These are phyloP conservation scores for Phenganax marumi DNA, from an alignment of 92 coral and sea anemone genomes.

Conservation along the genomic window DNA sequence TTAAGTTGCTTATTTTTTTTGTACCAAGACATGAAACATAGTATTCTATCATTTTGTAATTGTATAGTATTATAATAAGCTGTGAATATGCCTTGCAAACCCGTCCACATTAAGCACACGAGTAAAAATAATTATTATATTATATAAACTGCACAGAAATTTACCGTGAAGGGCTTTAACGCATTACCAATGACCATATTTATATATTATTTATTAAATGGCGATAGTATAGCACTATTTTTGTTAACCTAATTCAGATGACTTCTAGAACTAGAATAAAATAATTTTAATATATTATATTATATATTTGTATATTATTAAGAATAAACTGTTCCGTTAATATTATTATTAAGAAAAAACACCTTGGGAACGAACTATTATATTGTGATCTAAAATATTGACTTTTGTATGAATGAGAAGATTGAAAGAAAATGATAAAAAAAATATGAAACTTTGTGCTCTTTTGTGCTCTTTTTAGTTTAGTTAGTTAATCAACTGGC, in stretches of 20 bases:
- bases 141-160: constrained; percentile 31
- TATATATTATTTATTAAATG: constrained; percentile 49
- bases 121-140: constrained; percentile 25
- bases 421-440: background rate
- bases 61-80: constrained; percentile 38
- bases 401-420: constrained; percentile 14
- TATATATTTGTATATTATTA: constrained; percentile 42
- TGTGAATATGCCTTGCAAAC: constrained; percentile 44
- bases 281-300: constrained; percentile 49
- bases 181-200: constrained; percentile 45
- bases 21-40: constrained; percentile 7
- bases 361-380: constrained; percentile 13
- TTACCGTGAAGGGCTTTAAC: constrained; percentile 24
- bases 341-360: constrained; percentile 17
- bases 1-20: constrained; percentile 30
- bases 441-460: constrained; percentile 2
- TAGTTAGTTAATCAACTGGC: background rate
- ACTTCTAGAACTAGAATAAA: constrained; percentile 40
- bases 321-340: constrained; percentile 40
- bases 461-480: background rate
- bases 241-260: constrained; percentile 42
- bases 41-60: constrained; percentile 42
- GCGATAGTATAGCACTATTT: constrained; percentile 43
- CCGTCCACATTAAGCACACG: constrained; percentile 1
- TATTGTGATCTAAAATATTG: background rate